A percentile compares a stretch with the other conserved stretches of the same genome.
phyloP scores from a whole-genome alignment of 2,113 vertebrate genomes.

The Forbesichthys papilliferus region DNA sequence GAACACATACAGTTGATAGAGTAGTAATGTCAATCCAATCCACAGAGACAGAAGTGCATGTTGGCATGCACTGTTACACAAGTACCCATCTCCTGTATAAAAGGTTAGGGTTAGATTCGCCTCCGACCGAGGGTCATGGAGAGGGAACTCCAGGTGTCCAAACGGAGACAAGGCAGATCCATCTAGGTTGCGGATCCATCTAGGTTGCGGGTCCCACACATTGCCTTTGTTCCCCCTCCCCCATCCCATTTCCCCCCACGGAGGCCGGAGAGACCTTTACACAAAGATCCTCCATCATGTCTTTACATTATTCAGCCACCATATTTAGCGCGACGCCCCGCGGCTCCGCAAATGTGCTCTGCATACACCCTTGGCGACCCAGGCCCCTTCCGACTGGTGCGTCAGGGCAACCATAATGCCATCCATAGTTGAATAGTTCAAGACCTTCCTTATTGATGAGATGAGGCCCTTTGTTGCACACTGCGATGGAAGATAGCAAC shows the following conservation, averaged over 20 bases:
- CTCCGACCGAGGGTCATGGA: too few relatives aligned
- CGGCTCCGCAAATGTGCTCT: constrained; percentile 48
- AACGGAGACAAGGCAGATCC: constrained; percentile 31
- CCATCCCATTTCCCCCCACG: constrained; percentile 37
- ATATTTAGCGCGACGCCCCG: constrained; percentile 56
- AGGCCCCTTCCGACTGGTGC: constrained; percentile 53
- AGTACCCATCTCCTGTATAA: too few relatives aligned
- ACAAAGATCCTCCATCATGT: constrained; percentile 64
- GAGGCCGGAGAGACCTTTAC: constrained; percentile 46
- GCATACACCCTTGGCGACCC: constrained; percentile 37
- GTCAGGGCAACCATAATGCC: constrained; percentile 61
- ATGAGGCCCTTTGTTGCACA: constrained; percentile 58
- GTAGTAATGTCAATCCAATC: too few relatives aligned
- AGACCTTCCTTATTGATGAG: constrained; percentile 70
- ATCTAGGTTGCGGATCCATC: constrained; percentile 29
- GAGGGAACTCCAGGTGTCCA: neutral
- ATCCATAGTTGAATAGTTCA: constrained; percentile 74
- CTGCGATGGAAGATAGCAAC: constrained; percentile 65
- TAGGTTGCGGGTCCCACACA: constrained; percentile 19
- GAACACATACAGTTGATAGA: too few relatives aligned
- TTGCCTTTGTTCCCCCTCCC: constrained; percentile 50
- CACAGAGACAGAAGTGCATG: too few relatives aligned
- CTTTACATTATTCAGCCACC: constrained; percentile 68
- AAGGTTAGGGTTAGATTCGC: too few relatives aligned
- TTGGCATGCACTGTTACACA: too few relatives aligned